Percentiles rank a stretch among this genome's conserved stretches.
Evolutionary conservation across 2,113 vertebrate genomes (phyloP).

Genomic region (Albula goreensis): DNA sequence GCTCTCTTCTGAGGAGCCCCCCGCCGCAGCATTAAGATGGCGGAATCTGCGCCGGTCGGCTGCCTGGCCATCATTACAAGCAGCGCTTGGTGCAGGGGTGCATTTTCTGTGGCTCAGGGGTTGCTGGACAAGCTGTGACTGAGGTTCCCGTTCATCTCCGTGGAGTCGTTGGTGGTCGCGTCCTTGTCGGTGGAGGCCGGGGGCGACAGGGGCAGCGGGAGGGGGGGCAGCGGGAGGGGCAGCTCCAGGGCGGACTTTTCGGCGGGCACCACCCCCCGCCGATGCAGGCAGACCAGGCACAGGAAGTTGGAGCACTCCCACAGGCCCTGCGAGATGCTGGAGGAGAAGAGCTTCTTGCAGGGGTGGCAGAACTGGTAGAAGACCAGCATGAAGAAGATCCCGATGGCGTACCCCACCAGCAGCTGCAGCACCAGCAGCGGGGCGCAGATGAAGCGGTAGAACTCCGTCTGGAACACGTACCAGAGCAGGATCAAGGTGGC

Average conservation of each 20-base stretch:
- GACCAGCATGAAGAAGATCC: slow-evolving; percentile 90
- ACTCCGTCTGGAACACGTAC: slow-evolving; percentile 85
- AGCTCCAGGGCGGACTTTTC: slow-evolving; percentile 59
- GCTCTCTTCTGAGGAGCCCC: too few species aligned
- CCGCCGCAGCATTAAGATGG: too few species aligned
- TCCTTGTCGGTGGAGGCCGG: slow-evolving; percentile 37
- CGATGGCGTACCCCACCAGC: slow-evolving; percentile 80
- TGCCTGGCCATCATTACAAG: background rate
- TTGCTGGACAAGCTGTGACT: slow-evolving; percentile 63
- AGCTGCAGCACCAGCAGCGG: slow-evolving; percentile 85
- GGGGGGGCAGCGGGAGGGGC: slow-evolving; percentile 24
- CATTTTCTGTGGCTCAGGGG: slow-evolving; percentile 45
- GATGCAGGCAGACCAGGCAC: slow-evolving; percentile 62
- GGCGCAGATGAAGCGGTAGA: slow-evolving; percentile 83
- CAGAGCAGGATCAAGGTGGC: slow-evolving; percentile 86
- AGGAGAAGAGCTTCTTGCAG: slow-evolving; percentile 89
- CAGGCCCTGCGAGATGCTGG: slow-evolving; percentile 80
- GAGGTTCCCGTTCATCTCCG: slow-evolving; percentile 58
- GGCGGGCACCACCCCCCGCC: slow-evolving; percentile 9
- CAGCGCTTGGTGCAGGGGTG: background rate
- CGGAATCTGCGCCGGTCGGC: background rate
- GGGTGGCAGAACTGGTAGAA: slow-evolving; percentile 98
- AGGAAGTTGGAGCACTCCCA: slow-evolving; percentile 74
- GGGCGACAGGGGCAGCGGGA: slow-evolving; percentile 48
- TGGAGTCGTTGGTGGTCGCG: slow-evolving; percentile 40